Evolutionary conservation across 1,140 invertebrate genomes (phyloP).

Genomic region (Marisa cornuarietis): DNA sequence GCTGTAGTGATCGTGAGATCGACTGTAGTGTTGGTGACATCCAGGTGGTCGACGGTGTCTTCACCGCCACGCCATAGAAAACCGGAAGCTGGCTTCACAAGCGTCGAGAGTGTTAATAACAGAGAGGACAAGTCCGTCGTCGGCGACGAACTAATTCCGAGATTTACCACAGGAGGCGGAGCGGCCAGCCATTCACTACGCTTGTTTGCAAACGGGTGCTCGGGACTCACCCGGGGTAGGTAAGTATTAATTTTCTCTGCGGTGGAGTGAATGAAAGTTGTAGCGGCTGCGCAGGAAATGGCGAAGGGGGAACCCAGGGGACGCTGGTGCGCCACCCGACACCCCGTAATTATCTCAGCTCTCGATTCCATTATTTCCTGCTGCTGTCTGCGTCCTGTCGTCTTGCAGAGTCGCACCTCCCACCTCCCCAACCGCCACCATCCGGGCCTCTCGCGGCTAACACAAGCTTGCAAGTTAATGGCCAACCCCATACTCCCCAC

Average conservation of each 20-base stretch:
- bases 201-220: conserved; percentile 20
- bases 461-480: neutral
- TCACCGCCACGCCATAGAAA: neutral
- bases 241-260: conserved; percentile 15
- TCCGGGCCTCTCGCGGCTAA: neutral
- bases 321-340: neutral
- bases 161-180: neutral
- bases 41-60: too few relatives aligned
- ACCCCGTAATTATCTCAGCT: conserved; percentile 10
- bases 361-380: neutral
- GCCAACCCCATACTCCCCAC: neutral
- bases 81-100: neutral
- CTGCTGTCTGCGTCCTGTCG: neutral
- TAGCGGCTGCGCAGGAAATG: neutral
- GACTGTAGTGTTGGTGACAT: too few relatives aligned
- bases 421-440: neutral
- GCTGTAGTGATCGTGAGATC: too few relatives aligned
- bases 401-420: neutral
- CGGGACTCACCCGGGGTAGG: conserved; percentile 7
- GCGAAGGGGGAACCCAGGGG: neutral
- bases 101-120: neutral
- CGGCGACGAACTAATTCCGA: neutral
- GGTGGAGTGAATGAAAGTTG: neutral
- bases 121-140: neutral
- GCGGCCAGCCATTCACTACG: neutral